Evolutionary conservation across 2,797 vertebrate genomes (phyloP), one percentile per base, ranked within the genome.

Genomic region (Danio kyathit): DNA sequence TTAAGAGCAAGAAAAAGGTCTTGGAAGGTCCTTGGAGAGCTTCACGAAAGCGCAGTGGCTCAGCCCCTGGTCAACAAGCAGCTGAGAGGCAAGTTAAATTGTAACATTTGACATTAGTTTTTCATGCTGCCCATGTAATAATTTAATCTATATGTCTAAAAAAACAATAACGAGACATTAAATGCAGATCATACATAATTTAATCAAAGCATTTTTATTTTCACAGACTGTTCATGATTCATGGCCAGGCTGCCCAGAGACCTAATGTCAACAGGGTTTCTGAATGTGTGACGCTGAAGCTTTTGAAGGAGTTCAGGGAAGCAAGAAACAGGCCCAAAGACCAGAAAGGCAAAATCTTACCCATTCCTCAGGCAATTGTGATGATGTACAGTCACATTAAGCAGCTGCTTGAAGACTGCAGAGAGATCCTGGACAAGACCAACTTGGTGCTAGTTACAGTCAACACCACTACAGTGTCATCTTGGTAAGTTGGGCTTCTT

Each of bases 271-370:
- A 69, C 21, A 54, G 67, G 48, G 10, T 71, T 71, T 71, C 69
- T 72, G 70, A 73, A 57, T 73, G 73, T 29, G 46, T 79, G n/a
- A 4, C 60, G 16, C 73, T 84, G 13, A 80, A 48, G n/a, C 78
- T 81, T 40, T 76, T 54, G 4, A 83, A 75, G 17, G 72, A 83
- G 4, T 83, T 61, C n/a, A 48, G 17, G 48, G 48, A 80, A 73
- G 49, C 66, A 12, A 81, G 73, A 77, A 81, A 81, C 44, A 66
- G 83, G 67, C 74, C 79, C 44, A 84, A 81, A 52, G 79, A 81
- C 38, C 44, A 17, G 17, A 81, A 73, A 38, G 29, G 29, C 29
- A 29, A 29, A 29, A 29, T 29, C 29, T 29, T 29, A 29, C 29
- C 29, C 29, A 29, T 81, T 60, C 67, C 83, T 14, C 74, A 83